Evolutionary conservation across 2,113 vertebrate genomes (phyloP).

Genomic region (Nestor notabilis): DNA sequence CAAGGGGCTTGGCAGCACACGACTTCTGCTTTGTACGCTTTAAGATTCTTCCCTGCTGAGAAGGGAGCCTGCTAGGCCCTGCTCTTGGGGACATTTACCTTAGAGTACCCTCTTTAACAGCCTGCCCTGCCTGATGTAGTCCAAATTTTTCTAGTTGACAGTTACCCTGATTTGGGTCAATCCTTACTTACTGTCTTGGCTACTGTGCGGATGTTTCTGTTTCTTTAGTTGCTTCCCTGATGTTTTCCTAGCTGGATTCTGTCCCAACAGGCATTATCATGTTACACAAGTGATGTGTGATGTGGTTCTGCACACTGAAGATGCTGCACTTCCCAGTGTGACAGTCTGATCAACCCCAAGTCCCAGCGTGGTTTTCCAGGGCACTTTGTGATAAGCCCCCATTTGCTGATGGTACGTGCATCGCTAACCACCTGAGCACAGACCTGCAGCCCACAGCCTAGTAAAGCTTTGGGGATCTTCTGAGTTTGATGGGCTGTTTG

Average conservation of each 20-base stretch:
- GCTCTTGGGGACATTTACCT: background rate
- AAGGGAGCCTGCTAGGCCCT: background rate
- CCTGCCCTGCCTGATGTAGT: background rate
- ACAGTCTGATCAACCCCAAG: background rate
- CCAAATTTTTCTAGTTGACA: background rate
- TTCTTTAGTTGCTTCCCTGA: background rate
- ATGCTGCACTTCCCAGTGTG: background rate
- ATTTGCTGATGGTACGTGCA: accelerated
- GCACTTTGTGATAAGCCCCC: background rate
- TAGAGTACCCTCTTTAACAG: background rate
- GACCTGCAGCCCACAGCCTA: background rate
- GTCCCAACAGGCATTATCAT: background rate
- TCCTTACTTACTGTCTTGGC: background rate
- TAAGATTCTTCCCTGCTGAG: background rate
- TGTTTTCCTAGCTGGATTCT: background rate
- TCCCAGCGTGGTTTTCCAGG: accelerated
- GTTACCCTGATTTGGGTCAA: background rate
- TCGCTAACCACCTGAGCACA: background rate
- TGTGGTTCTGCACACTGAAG: background rate
- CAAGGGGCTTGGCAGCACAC: background rate
- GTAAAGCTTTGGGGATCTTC: background rate
- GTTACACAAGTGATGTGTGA: accelerated
- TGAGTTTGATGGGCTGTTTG: background rate
- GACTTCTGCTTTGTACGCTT: background rate
- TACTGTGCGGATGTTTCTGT: background rate